Evolutionary conservation across 2,888 invertebrate species (phyloP), one percentile per base, ranked within the genome.

Genomic region (Unio delphinus): DNA sequence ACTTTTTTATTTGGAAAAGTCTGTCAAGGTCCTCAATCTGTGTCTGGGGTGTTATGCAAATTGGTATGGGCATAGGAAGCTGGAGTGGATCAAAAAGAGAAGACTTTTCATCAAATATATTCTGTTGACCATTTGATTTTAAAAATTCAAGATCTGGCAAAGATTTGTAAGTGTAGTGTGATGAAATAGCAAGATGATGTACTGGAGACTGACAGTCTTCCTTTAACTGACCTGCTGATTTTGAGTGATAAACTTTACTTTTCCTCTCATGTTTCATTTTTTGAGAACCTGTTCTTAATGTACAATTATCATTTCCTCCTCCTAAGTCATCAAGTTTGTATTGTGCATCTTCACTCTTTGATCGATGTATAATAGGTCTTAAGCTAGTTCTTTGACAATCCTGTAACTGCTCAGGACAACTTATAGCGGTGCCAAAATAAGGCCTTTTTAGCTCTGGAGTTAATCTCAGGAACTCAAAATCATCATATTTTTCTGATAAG

Each of bases 111-210:
- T 71, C 66, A 0, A 45, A 45, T 34, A 67, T 65, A 17, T 28
- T 58, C n/a, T 45, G 54, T 20, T 62, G 30, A 54, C 55, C 28
- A 55, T 58, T 57, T n/a, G 72, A 73, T 2, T 71, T 64, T 54
- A 86, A 68, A 70, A 87, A 87, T 26, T 82, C 80, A 26, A 87
- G 75, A 65, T 87, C 87, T 58, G 87, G 87, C 56, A 87, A 69
- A 54, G 87, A 86, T 54, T 80, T 75, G 56, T 83, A 80, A 3
- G 84, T 80, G 67, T 86, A 85, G 64, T 81, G 81, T 11, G 76
- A 73, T 65, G 76, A 81, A 57, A 74, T 64, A 11, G 80, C 82
- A 72, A 81, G 80, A 61, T 75, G 61, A 20, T 80, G 70, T 6
- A 76, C 75, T 11, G 77, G 79, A n/a, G 80, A 82, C 57, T 68